Base-by-base conservation (phyloP, 1,140 invertebrate genomes). In the Aradophagus sp. region DNA sequence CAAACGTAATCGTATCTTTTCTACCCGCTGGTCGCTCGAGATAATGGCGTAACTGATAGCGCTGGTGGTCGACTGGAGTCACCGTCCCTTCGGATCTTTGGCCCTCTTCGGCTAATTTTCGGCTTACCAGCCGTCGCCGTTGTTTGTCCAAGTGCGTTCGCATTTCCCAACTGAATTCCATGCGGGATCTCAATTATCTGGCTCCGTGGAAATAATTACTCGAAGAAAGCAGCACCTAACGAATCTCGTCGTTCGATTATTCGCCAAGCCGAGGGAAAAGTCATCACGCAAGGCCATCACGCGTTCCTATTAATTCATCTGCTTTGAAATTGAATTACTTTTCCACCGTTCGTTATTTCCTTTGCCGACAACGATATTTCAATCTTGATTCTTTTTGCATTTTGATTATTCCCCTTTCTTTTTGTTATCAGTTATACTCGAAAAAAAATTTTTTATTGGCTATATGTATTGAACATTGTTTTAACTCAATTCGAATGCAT, bases 11-110 rank as follows among this genome's bases (percentile, higher is more conserved):
- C 69, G 48, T 56, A 50, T 66, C 61, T 72, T 79, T 81, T 75
- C 74, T 77, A 63, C 62, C 42, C 29, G 74, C 71, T 69, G 75
- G 76, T 74, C 76, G 77, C 62, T 72, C 45, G 61, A 77, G 80
- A 83, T 85, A 86, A 86, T 85, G 80, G 81, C 77, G 78, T 81
- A 83, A 85, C 82, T 83, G 83, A 86, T 85, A 83, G 81, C n/a
- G n/a, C n/a, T 77, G 76, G 77, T 69, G 78, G 81, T 79, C 80
- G 82, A 80, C 76, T 77, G 56, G 74, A 75, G 65, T 66, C 71
- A 62, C 72, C 68, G 63, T 76, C 76, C 73, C 77, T 78, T 75
- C 66, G 62, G 56, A 58, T 73, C 58, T 63, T 66, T 55, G n/a
- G 56, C 44, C 52, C 68, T 75, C 63, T 67, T 76, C 73, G 76